Percentiles rank a stretch among this genome's conserved stretches.
These are phyloP conservation scores for Oplegnathus fasciatus DNA, from an alignment of 2,113 vertebrate genomes.

Conservation along the genomic window DNA sequence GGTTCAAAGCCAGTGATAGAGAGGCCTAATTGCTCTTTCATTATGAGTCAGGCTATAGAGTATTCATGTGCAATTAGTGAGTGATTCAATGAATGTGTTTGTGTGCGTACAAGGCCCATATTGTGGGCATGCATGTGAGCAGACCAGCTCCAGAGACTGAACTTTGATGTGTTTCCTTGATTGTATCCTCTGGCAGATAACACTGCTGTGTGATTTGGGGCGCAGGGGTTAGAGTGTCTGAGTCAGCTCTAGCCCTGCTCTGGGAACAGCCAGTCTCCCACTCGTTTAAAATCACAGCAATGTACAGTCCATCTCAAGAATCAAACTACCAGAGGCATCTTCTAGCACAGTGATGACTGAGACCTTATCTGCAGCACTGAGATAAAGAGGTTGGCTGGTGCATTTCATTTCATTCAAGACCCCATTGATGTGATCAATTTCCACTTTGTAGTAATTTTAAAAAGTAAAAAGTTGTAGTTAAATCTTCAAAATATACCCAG, in stretches of 20 bases:
- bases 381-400: neutral
- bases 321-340: slow-evolving; percentile 56
- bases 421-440: neutral
- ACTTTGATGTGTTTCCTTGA: slow-evolving; percentile 79
- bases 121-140: slow-evolving; percentile 40
- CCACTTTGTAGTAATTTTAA: slow-evolving; percentile 9
- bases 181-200: slow-evolving; percentile 76
- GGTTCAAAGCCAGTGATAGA: slow-evolving; percentile 64
- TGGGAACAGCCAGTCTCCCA: slow-evolving; percentile 65
- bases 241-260: slow-evolving; percentile 69
- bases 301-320: slow-evolving; percentile 56
- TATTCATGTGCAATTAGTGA: slow-evolving; percentile 80
- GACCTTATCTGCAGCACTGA: slow-evolving; percentile 33
- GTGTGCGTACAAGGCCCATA: slow-evolving; percentile 8
- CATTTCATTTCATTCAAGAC: slow-evolving; percentile 17
- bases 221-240: slow-evolving; percentile 66
- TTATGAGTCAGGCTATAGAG: slow-evolving; percentile 73
- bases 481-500: neutral
- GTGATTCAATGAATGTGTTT: slow-evolving; percentile 59
- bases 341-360: slow-evolving; percentile 23
- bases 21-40: slow-evolving; percentile 74
- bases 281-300: slow-evolving; percentile 68
- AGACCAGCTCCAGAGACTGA: slow-evolving; percentile 62
- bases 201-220: slow-evolving; percentile 69
- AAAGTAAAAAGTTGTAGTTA: neutral